A percentile compares a stretch with the other conserved stretches of the same genome.
These are phyloP conservation scores for Eulemur rufifrons DNA, from an alignment of 2,113 vertebrate genomes.

Conservation along the genomic window DNA sequence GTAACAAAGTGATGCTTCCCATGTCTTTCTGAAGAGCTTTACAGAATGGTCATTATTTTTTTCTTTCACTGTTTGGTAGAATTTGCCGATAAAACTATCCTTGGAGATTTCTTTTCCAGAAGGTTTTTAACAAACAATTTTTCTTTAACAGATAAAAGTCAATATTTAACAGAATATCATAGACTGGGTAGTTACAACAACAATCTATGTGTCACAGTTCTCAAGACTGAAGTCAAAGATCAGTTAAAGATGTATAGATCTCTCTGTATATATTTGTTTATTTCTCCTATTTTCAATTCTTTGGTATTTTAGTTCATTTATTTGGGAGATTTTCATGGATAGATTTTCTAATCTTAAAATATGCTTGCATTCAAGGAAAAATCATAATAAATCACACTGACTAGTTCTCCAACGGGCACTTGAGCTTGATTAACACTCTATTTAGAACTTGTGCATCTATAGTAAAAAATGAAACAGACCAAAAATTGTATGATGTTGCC, in stretches of 20 bases:
- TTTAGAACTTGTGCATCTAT: not conserved
- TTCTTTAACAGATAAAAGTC: not conserved
- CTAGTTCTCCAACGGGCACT: not conserved
- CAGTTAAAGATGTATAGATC: too few species aligned
- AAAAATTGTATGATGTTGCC: rapidly evolving
- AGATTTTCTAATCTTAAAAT: not conserved
- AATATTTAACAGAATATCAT: not conserved
- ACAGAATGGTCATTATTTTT: not conserved
- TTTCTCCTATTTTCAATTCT: not conserved
- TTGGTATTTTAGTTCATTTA: not conserved
- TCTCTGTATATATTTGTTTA: not conserved
- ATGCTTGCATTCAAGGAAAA: not conserved
- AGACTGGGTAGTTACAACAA: not conserved
- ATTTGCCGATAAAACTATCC: not conserved
- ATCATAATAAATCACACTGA: not conserved
- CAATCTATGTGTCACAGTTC: not conserved
- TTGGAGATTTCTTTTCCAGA: not conserved
- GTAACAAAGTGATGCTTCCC: not conserved
- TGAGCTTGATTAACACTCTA: too few species aligned
- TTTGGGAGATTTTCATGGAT: not conserved
- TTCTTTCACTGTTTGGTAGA: too few species aligned
- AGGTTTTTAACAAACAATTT: not conserved
- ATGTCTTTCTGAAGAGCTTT: not conserved
- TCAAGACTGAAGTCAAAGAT: not conserved
- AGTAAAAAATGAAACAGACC: not conserved